Evolutionary conservation across 2,113 vertebrate genomes (phyloP).

Genomic region (Capreolus pygargus): DNA sequence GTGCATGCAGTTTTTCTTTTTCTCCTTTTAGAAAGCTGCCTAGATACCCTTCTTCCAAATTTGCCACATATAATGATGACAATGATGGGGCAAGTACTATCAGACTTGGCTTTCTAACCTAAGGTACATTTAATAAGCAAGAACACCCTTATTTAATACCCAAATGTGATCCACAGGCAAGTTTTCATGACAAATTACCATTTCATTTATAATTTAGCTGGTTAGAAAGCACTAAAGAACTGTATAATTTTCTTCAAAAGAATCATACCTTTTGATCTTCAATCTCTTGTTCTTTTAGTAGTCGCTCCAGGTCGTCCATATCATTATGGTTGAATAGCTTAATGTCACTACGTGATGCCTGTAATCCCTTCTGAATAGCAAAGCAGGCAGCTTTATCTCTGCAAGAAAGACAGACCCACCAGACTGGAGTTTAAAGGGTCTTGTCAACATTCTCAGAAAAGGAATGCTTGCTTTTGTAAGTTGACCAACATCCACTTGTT

Average conservation of each 20-base stretch:
- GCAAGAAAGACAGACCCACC: conserved; percentile 62
- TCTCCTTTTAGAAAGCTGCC: neutral
- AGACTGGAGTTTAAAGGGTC: neutral
- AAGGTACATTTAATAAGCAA: conserved; percentile 12
- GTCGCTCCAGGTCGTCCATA: conserved; percentile 92
- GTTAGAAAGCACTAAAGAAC: conserved; percentile 62
- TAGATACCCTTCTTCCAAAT: neutral
- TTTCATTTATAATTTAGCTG: conserved; percentile 51
- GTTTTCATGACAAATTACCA: conserved; percentile 54
- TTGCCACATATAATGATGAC: neutral
- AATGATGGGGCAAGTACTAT: neutral
- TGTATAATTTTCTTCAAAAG: conserved; percentile 66
- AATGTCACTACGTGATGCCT: conserved; percentile 95
- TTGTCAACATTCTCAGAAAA: conserved; percentile 10
- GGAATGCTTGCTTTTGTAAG: neutral
- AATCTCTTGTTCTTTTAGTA: conserved; percentile 94
- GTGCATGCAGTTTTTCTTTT: neutral
- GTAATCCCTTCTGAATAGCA: conserved; percentile 97
- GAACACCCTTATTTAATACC: conserved; percentile 16
- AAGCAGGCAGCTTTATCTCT: conserved; percentile 97
- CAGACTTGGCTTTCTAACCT: neutral
- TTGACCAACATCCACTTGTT: neutral
- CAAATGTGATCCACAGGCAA: conserved; percentile 12
- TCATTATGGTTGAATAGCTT: conserved; percentile 98
- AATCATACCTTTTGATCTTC: conserved; percentile 94